A percentile compares a stretch with the other conserved stretches of the same genome.
Evolutionary conservation across 2,888 invertebrate species (phyloP).

Genomic region (Hemithea aestivaria): DNA sequence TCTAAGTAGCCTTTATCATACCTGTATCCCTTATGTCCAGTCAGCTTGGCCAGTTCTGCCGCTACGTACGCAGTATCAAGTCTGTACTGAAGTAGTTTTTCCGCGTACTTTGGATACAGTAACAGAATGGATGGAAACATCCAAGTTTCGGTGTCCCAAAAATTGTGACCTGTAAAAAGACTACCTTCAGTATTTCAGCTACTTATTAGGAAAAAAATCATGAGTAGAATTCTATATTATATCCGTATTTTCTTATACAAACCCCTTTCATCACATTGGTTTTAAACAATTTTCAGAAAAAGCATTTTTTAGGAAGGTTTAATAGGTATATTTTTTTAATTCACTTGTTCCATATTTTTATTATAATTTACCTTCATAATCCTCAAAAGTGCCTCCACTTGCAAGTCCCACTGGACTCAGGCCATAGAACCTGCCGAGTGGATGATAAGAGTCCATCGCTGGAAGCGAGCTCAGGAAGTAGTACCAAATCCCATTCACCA

Average conservation of each 20-base stretch:
- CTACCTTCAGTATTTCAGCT: no score
- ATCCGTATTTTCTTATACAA: no score
- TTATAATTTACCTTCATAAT: constrained; percentile 62
- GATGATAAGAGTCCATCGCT: constrained; percentile 64
- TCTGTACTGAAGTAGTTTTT: constrained; percentile 73
- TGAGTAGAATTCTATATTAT: no score
- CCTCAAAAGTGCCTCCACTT: constrained; percentile 69
- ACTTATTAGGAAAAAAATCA: no score
- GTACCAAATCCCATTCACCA: constrained; percentile 79
- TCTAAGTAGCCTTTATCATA: no score
- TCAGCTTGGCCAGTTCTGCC: constrained; percentile 64
- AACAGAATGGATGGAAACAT: constrained; percentile 78
- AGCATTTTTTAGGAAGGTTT: no score
- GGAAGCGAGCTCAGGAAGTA: constrained; percentile 79
- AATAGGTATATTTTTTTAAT: no score
- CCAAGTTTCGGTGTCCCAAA: constrained; percentile 83
- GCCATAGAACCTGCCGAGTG: constrained; percentile 68
- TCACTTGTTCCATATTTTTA: background rate
- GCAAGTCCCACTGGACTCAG: constrained; percentile 80
- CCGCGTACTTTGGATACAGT: constrained; percentile 69
- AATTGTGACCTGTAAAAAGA: constrained; percentile 80
- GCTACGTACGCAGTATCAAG: constrained; percentile 70
- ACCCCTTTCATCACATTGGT: no score
- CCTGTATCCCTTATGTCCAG: constrained; percentile 78
- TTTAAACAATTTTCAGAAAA: no score